Base-by-base conservation (phyloP, 2,797 vertebrate species). In the Clamator glandarius region DNA sequence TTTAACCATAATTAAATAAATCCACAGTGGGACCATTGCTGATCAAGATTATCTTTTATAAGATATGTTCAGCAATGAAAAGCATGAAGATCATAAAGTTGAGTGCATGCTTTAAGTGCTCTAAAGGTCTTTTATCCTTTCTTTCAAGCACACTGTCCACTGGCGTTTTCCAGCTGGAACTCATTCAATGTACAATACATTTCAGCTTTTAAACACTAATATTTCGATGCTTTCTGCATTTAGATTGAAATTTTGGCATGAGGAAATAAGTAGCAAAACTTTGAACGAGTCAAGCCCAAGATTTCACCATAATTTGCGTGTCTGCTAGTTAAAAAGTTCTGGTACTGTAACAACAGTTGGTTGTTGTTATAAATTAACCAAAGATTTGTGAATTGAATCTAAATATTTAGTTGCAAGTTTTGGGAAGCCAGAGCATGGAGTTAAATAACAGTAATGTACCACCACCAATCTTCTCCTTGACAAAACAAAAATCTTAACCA, bases 1-100 rank as follows among this genome's bases (percentile, higher is more conserved):
- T 98, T 97, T 97, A 96, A 96, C 96, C 94, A 88, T 96, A 97
- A 97, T 97, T 97, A 97, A 97, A 93, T 97, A 96, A 97, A 97
- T 92, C 95, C 96, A 90, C 96, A 97, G 63, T 12, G 94, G 93
- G 90, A 94, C 93, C 79, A 92, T 83, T 92, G 91, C 85, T 96
- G 95, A 93, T 91, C 73, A 64, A 93, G 87, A 94, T 96, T 93
- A 96, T 96, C 68, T 93, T 97, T 97, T 97, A 96, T 89, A 93
- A 97, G 94, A 94, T 95, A 92, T 97, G 97, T 97, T 95, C 93
- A 93, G 96, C 96, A 95, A 84, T 92, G 87, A 92, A 92, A 96
- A 72, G 85, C 92, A 95, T 72, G 95, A 97, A 96, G 87, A 97
- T 96, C 90, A 74, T 83, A 90, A 96, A 89, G 61, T 61, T 92